Conservation (phyloP, 2,113 vertebrate species). For the Nymphicus hollandicus region DNA sequence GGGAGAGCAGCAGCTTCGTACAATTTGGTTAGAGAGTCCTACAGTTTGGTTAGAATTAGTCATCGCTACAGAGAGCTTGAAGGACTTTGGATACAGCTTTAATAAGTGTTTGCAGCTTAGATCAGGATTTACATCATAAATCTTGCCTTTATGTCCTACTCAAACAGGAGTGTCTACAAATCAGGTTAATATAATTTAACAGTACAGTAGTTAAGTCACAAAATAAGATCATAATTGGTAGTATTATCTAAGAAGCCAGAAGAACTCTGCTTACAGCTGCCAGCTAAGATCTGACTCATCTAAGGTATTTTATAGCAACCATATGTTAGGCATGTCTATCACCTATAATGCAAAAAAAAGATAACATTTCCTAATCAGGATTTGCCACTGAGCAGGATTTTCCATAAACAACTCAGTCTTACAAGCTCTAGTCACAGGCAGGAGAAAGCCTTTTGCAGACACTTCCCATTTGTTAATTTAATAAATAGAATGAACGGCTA, state of each 20-base stretch:
- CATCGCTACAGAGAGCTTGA: not conserved
- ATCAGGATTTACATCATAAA: conserved; percentile 50
- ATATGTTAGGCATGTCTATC: conserved; percentile 69
- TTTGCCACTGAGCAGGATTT: conserved; percentile 73
- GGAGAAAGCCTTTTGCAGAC: conserved; percentile 41
- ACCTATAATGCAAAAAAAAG: conserved; percentile 32
- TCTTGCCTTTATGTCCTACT: conserved; percentile 23
- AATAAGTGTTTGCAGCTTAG: not conserved
- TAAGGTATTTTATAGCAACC: conserved; percentile 72
- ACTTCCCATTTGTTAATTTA: conserved; percentile 37
- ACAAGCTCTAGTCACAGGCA: not conserved
- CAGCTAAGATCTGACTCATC: conserved; percentile 69
- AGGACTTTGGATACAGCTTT: conserved; percentile 29
- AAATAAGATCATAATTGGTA: not conserved
- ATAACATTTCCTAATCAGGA: conserved; percentile 76
- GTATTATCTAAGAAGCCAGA: conserved; percentile 55
- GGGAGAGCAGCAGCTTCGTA: not conserved
- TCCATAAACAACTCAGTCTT: conserved; percentile 53
- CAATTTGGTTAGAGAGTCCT: not conserved
- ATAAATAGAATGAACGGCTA: not conserved
- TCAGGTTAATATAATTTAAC: conserved; percentile 64
- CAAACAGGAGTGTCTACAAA: conserved; percentile 52
- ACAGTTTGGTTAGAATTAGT: not conserved
- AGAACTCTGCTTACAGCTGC: conserved; percentile 53
- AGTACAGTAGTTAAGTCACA: conserved; percentile 34